A percentile compares a stretch with the other conserved stretches of the same genome.
Evolutionary conservation across 1,140 invertebrate genomes (phyloP).

Genomic region (Hylaeus anthracinus): DNA sequence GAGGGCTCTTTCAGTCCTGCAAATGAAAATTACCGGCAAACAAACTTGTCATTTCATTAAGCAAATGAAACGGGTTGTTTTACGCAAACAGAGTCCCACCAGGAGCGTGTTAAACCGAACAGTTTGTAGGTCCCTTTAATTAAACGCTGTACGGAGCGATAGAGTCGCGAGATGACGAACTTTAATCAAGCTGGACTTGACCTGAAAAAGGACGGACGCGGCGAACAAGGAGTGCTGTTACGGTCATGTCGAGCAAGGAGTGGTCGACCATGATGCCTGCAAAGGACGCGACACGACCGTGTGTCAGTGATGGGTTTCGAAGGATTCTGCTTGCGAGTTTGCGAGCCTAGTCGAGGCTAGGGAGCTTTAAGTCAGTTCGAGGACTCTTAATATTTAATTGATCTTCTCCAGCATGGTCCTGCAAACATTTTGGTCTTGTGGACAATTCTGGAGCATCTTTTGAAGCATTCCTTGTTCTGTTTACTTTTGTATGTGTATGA

Average conservation of each 20-base stretch:
- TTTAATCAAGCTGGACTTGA: constrained; percentile 56
- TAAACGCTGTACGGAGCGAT: background rate
- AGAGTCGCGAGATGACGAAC: constrained; percentile 6
- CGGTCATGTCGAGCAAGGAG: constrained; percentile 39
- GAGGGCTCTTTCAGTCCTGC: background rate
- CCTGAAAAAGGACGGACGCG: constrained; percentile 46
- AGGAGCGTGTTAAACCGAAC: background rate
- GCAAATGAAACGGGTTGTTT: constrained; percentile 24
- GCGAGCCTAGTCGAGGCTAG: too few relatives aligned
- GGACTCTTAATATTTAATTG: too few relatives aligned
- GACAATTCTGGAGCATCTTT: too few relatives aligned
- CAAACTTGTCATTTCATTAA: constrained; percentile 26
- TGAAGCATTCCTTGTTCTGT: too few relatives aligned
- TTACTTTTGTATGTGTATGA: too few relatives aligned
- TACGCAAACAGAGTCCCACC: too few relatives aligned
- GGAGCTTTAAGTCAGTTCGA: too few relatives aligned
- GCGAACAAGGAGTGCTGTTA: constrained; percentile 22
- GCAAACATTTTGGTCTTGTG: too few relatives aligned
- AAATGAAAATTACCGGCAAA: background rate
- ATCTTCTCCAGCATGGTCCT: too few relatives aligned
- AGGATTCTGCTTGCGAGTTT: too few relatives aligned
- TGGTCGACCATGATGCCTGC: constrained; percentile 47
- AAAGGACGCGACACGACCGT: constrained; percentile 17
- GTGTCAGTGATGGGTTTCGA: too few relatives aligned
- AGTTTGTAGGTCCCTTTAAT: constrained; percentile 16